Percentiles rank a stretch among this genome's conserved stretches.
phyloP scores from a whole-genome alignment of 2,888 invertebrate species.

The Diploptera punctata region DNA sequence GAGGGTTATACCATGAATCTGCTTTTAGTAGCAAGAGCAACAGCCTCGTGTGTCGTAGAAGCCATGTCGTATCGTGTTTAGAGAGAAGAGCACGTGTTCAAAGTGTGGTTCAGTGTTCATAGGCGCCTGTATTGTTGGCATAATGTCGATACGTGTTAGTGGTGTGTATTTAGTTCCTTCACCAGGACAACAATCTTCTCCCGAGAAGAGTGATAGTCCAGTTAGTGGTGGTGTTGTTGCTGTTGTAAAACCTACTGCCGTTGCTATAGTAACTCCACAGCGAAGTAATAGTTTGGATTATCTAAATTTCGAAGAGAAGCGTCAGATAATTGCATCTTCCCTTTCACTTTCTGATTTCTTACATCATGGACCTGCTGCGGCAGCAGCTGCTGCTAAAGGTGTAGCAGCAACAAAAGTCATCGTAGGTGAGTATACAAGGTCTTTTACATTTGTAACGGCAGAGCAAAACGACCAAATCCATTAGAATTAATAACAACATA shows the following conservation, averaged over 20 bases:
- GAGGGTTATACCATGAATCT: constrained; percentile 19
- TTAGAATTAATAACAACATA: background rate
- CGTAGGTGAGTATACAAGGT: constrained; percentile 18
- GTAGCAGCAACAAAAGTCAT: constrained; percentile 46
- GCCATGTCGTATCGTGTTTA: constrained; percentile 3
- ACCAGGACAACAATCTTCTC: constrained; percentile 47
- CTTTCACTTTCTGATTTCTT: constrained; percentile 86
- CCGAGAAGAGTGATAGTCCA: constrained; percentile 40
- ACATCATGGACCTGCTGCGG: constrained; percentile 61
- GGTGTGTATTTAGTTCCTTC: constrained; percentile 53
- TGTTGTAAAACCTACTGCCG: constrained; percentile 36
- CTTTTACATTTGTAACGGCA: no score
- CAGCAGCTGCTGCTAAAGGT: constrained; percentile 57
- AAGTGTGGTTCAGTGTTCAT: background rate
- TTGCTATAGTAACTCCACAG: constrained; percentile 71
- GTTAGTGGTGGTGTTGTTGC: constrained; percentile 27
- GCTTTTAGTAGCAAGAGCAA: constrained; percentile 13
- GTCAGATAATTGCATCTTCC: constrained; percentile 88
- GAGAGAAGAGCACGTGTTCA: constrained; percentile 9
- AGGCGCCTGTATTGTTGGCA: background rate
- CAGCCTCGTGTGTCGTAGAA: constrained; percentile 9
- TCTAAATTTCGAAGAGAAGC: constrained; percentile 90
- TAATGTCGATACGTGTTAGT: constrained; percentile 54
- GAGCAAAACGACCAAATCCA: background rate
- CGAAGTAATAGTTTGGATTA: constrained; percentile 87